Evolutionary conservation across 2,113 vertebrate genomes (phyloP), one percentile per base, ranked within the genome.

Genomic region (Chaetodon auriga): DNA sequence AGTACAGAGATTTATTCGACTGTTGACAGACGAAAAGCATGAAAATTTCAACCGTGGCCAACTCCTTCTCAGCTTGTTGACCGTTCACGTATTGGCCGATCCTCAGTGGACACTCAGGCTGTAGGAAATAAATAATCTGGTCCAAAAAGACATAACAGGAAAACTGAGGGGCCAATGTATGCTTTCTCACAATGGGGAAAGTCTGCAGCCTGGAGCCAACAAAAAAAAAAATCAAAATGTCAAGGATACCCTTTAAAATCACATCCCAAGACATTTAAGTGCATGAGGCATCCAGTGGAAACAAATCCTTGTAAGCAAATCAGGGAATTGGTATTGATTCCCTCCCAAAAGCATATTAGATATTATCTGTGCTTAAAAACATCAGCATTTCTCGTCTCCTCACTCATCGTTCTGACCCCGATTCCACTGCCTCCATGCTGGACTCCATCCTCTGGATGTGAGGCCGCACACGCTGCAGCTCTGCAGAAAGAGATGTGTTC

Each of bases 221-320:
- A 18, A 45, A 73, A 84, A 58, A 86, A 85, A 84, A 61, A 86
- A 86, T 81, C 71, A 62, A 82, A 84, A 87, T 88, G 85, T 86
- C 81, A 87, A 80, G 81, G 75, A 92, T 83, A 72, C 53, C 30
- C 36, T 87, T 89, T 84, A 86, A 85, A 92, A 82, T 87, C 68
- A 62, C 66, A 80, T 79, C 78, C 84, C 43, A 18, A 55, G 77
- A 81, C 63, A 38, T 48, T 4, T 83, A 66, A 81, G 51, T 77
- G 73, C 25, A 19, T 3, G 19, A 85, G 58, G 45, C 75, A 68
- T 91, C 73, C 78, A 84, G 75, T 84, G 78, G 76, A 90, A 92
- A 93, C 73, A 83, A 89, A 87, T 84, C 61, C 62, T 65, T 68
- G 64, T 82, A 78, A 68, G 87, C 70, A 87, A 88, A 93, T 87